Evolutionary conservation across 2,797 vertebrate species (phyloP), one percentile per base, ranked within the genome.

Genomic region (Melanogrammus aeglefinus): DNA sequence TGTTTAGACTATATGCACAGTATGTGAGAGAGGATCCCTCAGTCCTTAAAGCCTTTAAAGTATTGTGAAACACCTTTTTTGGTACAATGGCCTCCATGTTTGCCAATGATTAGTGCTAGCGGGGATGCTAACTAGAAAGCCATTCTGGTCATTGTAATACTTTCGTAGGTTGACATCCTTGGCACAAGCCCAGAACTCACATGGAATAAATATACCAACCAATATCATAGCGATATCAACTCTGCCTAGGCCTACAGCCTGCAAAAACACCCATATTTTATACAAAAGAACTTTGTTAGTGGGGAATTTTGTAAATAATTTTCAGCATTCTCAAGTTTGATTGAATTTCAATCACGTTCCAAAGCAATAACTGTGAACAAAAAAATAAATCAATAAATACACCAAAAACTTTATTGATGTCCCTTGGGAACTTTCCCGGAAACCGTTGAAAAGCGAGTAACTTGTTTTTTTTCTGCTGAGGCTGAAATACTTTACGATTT

Each of bases 311-410:
- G 57, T 63, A 3, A 63, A 63, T 63, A 1, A 63, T 63, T 63
- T 63, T 63, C 57, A n/a, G 57, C 57, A 63, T 63, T 6, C 21
- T 63, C 57, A 63, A 63, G 57, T n/a, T 63, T 21, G 8, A 63
- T 63, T 63, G 57, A n/a, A n/a, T 24, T 63, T n/a, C 57, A 63
- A 63, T 63, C 24, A n/a, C 57, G n/a, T 63, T 63, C 57, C 57
- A 63, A 24, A 63, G 6, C 21, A 69, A 69, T 69, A 69, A 69
- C 63, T 13, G 63, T 69, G 10, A 69, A 69, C 63, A 27, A 27
- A 69, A 66, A 69, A 7, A 44, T 69, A n/a, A 69, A 69, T 63
- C n/a, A 63, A 24, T 21, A 24, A 63, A n/a, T 24, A 8, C 57
- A 63, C 57, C 9, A 18, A 57, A 57, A 57, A 69, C 63, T 69